Base-by-base conservation (phyloP, 1,140 invertebrate genomes). In the Gerris buenoi region DNA sequence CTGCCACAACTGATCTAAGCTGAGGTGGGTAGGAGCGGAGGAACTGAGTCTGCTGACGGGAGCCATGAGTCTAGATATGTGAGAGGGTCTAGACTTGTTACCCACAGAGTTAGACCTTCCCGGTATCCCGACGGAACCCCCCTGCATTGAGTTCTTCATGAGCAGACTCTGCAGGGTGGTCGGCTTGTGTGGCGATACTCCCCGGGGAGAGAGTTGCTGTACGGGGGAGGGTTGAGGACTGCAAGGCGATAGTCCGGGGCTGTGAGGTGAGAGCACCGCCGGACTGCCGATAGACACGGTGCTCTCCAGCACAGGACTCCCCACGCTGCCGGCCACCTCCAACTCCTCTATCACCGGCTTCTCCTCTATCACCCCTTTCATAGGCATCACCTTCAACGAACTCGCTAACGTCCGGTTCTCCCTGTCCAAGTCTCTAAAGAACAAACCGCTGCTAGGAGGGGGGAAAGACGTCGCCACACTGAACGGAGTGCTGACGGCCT, bases 1-100 rank as follows among this genome's bases (percentile, higher is more conserved):
- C 73, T 86, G 84, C 90, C 90, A 93, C 65, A 93, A 87, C 77
- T 91, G 81, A 73, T 91, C 86, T 69, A 90, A 78, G n/a, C 83
- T 86, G 68, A 88, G 81, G 71, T 88, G 85, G 28, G 88, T 89
- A n/a, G 89, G 89, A 18, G 89, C 89, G 29, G 90, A 89, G 27
- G 89, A 91, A 62, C 88, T 90, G 0, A 91, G 77, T 46, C 88
- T 82, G 5, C 88, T 85, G 66, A 81, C 76, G 60, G 33, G 33
- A 46, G 65, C 58, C 27, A 67, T 58, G 15, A 65, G 60, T 23
- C 63, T 14, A n/a, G 60, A 57, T 26, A 26, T 28, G 18, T 66
- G 22, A 23, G 61, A 64, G 2, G 56, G 33, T 65, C 25, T 23
- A 28, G 64, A 64, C 25, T 25, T 65, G 56, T 56, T 64, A 2